Conservation (phyloP, 92 coral and sea anemone genomes). For the Actinostola sp. region DNA sequence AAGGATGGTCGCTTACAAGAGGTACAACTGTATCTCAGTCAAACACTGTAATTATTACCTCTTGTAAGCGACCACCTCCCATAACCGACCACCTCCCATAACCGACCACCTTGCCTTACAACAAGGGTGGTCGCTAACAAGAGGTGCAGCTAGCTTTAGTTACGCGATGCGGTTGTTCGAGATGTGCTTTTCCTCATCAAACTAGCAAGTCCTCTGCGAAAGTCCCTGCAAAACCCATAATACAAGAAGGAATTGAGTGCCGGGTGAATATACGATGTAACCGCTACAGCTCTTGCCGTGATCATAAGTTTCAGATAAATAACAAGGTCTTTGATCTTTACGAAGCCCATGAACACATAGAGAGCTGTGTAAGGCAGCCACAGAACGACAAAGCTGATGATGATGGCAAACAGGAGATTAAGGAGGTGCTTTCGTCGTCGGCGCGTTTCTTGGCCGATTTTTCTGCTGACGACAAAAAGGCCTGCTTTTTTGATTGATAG, state of each 20-base stretch:
- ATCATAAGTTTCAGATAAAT: neutral
- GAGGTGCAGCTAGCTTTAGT: too few species aligned
- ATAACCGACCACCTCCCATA: too few species aligned
- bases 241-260: constrained; percentile 68
- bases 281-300: neutral
- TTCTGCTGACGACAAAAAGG: constrained; percentile 28
- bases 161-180: too few species aligned
- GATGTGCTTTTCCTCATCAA: constrained; percentile 23
- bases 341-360: constrained; percentile 41
- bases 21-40: too few species aligned
- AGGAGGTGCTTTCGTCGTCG: constrained; percentile 47
- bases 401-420: constrained; percentile 55
- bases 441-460: constrained; percentile 20
- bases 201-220: constrained; percentile 50
- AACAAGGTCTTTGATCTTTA: constrained; percentile 8
- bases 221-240: constrained; percentile 73
- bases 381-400: constrained; percentile 57
- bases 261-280: constrained; percentile 59
- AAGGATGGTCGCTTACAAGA: too few species aligned
- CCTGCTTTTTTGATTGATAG: constrained; percentile 41
- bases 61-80: too few species aligned
- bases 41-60: too few species aligned
- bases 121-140: too few species aligned
- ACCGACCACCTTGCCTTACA: too few species aligned
- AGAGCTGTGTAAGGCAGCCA: constrained; percentile 63